Base-by-base conservation (phyloP, 2,113 vertebrate species). In the Gadus chalcogrammus region DNA sequence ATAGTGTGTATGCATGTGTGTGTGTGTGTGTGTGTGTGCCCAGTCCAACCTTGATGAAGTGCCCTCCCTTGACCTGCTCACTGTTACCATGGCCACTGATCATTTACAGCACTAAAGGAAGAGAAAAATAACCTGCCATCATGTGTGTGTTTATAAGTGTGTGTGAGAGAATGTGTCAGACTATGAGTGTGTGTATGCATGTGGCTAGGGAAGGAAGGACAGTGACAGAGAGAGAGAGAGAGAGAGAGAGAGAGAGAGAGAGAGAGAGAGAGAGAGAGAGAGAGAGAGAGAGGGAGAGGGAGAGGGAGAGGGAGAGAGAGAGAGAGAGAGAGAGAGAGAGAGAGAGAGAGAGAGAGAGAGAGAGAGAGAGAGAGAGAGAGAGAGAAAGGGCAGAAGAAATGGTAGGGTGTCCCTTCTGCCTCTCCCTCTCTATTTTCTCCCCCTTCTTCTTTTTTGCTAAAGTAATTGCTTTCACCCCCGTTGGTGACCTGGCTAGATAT, bases 401-500 rank as follows among this genome's bases (percentile, higher is more conserved):
- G 74, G 79, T 79, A 80, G 76, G 80, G 79, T 77, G 80, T 81
- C 77, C 75, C 82, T 79, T 83, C 73, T 75, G 71, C 72, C 77
- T 82, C 79, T 82, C 73, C 52, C 62, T 86, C 85, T 78, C 81
- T 85, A 84, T 74, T 71, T 84, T 89, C 91, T 90, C 90, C 88
- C 87, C 80, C 85, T 83, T 75, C 31, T 71, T 35, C 31, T 89
- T 91, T 90, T 90, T 88, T 87, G 84, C 31, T 80, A 76, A 85
- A 91, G 91, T 92, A 92, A 93, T 93, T 92, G 90, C 91, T 91
- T 92, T 93, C 88, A 92, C 91, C 89, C 82, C 72, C 71, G 75
- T 78, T 77, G 75, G 85, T 92, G 92, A 92, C 90, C 91, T 84
- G 87, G 88, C 75, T 84, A 90, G 91, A 92, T 93, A 87, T 91